Evolutionary conservation across 2,113 vertebrate genomes (phyloP).

Genomic region (Hymenochirus boettgeri): DNA sequence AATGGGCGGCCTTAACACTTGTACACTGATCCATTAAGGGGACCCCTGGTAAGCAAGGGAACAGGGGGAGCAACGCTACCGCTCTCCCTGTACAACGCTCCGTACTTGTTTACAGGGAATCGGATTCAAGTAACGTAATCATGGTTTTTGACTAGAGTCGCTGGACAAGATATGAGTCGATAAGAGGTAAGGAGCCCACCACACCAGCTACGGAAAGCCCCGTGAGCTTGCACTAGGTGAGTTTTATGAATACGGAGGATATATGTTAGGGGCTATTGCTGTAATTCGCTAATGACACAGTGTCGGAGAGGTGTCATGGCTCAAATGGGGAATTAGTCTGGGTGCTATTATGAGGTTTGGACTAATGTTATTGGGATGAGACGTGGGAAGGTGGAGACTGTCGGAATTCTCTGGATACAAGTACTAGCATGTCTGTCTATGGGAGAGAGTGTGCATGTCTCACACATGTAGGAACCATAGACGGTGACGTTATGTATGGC

Average conservation of each 20-base stretch:
- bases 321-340: too few species aligned
- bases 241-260: too few species aligned
- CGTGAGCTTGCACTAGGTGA: slow-evolving; percentile 95
- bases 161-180: slow-evolving; percentile 97
- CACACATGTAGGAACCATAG: too few species aligned
- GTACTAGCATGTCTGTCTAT: too few species aligned
- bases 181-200: slow-evolving; percentile 98
- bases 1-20: slow-evolving; percentile 12
- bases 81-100: background rate
- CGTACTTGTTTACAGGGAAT: slow-evolving; percentile 33
- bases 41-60: background rate
- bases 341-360: too few species aligned
- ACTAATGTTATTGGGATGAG: too few species aligned
- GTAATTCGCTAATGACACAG: too few species aligned
- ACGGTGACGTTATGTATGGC: too few species aligned
- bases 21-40: background rate
- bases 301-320: too few species aligned
- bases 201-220: slow-evolving; percentile 94
- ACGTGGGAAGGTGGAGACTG: too few species aligned
- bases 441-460: too few species aligned
- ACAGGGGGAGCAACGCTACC: background rate
- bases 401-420: too few species aligned
- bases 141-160: slow-evolving; percentile 97
- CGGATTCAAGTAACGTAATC: slow-evolving; percentile 63
- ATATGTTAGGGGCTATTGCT: background rate